Base-by-base conservation (phyloP, 2,888 invertebrate genomes). In the Molorchus minor region DNA sequence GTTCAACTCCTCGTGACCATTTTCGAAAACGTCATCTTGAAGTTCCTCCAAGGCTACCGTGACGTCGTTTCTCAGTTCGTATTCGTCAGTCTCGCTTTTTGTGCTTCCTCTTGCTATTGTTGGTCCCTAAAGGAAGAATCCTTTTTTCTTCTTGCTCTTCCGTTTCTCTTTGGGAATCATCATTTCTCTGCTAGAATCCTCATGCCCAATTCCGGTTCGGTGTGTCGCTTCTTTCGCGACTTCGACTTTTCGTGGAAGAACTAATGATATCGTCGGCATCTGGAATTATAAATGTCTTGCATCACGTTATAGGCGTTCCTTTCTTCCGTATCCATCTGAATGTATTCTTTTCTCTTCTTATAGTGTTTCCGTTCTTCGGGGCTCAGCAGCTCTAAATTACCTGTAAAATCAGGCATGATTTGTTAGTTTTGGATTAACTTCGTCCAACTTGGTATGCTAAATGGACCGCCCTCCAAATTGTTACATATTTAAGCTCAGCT, bases 21-120 rank as follows among this genome's bases (percentile, higher is more conserved):
- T 78, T 60, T 81, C 81, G 61, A 81, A 81, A 58, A 81, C 81
- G 72, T 81, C 81, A 72, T 81, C 81, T 69, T 81, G 81, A 56
- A 81, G 71, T 58, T 81, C 81, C 58, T 81, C 81, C 65, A 81
- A 71, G 13, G 81, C 80, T 25, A 79, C 69, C 1, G 79, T 77
- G 56, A 81, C 77, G 40, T 81, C 81, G 59, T 71, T 80, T 54
- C 75, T 75, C 1, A 74, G 73, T 62, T 81, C 80, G 54, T 73
- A 74, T 43, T 80, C 80, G 7, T 79, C 79, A n/a, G 21, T 80
- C 79, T 19, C 77, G 67, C 61, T 77, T 79, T 54, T 77, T 74
- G 63, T 80, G 80, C 65, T 80, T 80, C 33, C 78, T 70, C 68
- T 79, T 79, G 4, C 68, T 67, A 13, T 73, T 71, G 35, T 64